Evolutionary conservation across 2,113 vertebrate species (phyloP).

Genomic region (Chitala chitala): DNA sequence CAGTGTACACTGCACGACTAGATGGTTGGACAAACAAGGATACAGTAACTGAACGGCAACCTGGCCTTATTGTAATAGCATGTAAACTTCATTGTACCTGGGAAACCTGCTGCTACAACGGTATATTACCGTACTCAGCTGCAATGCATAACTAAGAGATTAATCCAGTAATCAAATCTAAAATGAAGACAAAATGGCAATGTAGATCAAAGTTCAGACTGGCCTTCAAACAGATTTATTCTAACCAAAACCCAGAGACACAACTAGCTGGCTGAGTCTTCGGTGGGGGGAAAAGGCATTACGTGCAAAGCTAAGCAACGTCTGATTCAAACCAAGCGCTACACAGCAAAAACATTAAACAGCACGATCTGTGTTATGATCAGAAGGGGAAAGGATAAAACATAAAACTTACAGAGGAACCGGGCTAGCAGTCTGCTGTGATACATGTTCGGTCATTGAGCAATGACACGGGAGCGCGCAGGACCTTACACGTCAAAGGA

Average conservation of each 20-base stretch:
- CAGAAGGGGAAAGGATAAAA: neutral
- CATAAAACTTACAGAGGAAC: constrained; percentile 66
- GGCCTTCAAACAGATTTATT: neutral
- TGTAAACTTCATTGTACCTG: too few relatives aligned
- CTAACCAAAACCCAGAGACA: neutral
- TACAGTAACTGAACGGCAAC: too few relatives aligned
- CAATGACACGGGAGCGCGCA: constrained; percentile 63
- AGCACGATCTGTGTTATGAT: neutral
- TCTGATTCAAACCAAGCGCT: neutral
- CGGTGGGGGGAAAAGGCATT: neutral
- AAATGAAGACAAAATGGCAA: neutral
- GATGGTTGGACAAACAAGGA: too few relatives aligned
- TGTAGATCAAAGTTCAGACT: constrained; percentile 34
- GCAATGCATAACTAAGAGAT: neutral
- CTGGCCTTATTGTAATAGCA: too few relatives aligned
- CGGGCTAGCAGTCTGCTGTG: constrained; percentile 63
- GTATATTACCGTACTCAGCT: too few relatives aligned
- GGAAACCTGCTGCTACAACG: too few relatives aligned
- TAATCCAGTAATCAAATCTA: too few relatives aligned
- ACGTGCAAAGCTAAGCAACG: neutral
- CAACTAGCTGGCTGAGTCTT: too few relatives aligned
- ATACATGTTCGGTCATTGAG: constrained; percentile 72
- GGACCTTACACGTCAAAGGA: constrained; percentile 38
- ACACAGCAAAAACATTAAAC: too few relatives aligned
- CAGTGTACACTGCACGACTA: too few relatives aligned